Evolutionary conservation across 2,888 invertebrate species (phyloP), one percentile per base, ranked within the genome.

Genomic region (Drosophila tanythrix): DNA sequence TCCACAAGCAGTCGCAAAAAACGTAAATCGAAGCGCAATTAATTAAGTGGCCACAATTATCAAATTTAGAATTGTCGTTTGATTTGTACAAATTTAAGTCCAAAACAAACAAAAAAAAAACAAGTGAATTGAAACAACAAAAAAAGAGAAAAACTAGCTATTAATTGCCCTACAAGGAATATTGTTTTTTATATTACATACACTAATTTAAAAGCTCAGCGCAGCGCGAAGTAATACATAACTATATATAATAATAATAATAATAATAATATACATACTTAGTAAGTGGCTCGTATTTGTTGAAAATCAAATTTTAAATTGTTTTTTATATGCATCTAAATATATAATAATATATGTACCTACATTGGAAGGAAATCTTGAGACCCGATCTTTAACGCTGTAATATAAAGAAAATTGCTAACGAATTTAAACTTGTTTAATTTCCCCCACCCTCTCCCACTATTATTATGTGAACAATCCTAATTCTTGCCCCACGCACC

Each of bases 1-100:
- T 65, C 59, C 60, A 61, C 36, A 64, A 84, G 56, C 55, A 90
- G 86, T 83, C 92, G 91, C 67, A 92, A 90, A 75, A 92, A 91
- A 74, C 90, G 92, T 75, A 92, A 91, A 82, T 83, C 88, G 5
- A 92, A 90, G 70, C 91, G 89, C 57, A 90, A 87, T 70, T 79
- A 88, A 73, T 68, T 59, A 69, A 56, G 67, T 59, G 56, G 53
- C 51, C 70, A 46, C 50, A 46, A 65, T 68, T 64, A 52, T 63
- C 36, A 53, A 40, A 36, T 60, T 74, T 75, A 52, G 51, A 62
- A 70, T 53, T 68, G 43, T 73, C 69, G 58, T 60, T 84, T 82
- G 64, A 76, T 72, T 79, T 85, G 87, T 89, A 84, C 66, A 84
- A 89, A 83, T 72, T 60, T 61, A 70, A 76, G 66, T 60, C 63